Percentiles rank a stretch among this genome's conserved stretches.
Conservation (phyloP, 2,797 vertebrate species). For the Denticeps clupeoides region DNA sequence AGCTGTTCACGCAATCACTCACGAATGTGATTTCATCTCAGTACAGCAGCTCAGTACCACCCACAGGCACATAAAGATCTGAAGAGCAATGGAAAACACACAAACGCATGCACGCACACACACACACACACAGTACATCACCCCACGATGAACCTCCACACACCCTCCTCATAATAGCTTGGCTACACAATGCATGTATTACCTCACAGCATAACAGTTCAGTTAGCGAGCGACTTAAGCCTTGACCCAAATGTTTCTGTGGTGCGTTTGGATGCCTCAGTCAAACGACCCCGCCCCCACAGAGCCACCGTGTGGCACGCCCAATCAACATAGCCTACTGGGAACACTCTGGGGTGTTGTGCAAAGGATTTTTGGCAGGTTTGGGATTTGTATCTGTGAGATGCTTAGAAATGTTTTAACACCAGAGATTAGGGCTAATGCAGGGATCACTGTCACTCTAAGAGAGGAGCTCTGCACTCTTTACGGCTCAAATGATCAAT, state of each 20-base stretch:
- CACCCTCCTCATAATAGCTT: neutral
- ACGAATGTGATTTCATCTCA: too few species aligned
- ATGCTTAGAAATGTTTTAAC: neutral
- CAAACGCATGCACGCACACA: neutral
- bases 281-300: too few species aligned
- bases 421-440: neutral
- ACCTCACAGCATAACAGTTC: neutral
- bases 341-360: too few species aligned
- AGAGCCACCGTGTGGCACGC: too few species aligned
- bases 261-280: neutral
- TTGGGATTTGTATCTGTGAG: neutral
- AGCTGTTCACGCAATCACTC: too few species aligned
- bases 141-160: too few species aligned
- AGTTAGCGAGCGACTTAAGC: neutral
- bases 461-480: too few species aligned
- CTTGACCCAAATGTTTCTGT: slow-evolving; percentile 1
- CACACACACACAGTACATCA: neutral
- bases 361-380: neutral
- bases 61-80: neutral
- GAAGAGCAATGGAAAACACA: too few species aligned
- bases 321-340: too few species aligned
- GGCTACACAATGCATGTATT: too few species aligned
- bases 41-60: too few species aligned
- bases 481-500: too few species aligned
- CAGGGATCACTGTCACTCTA: neutral